Percentiles rank a stretch among this genome's conserved stretches.
phyloP scores from a whole-genome alignment of 1,140 invertebrate genomes.

The Luehdorfia chinensis region DNA sequence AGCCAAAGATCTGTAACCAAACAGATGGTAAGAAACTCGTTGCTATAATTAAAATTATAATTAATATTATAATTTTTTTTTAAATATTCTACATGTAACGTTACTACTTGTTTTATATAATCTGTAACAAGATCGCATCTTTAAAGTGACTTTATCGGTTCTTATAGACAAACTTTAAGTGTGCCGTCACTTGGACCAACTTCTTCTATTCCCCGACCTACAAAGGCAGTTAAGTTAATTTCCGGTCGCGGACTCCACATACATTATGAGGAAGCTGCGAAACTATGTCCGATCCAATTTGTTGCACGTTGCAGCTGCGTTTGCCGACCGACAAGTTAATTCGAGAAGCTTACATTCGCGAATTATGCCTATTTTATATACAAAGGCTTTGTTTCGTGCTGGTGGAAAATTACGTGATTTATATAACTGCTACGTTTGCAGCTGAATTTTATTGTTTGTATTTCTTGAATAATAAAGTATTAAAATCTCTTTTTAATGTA shows the following conservation, averaged over 20 bases:
- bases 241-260: conserved; percentile 7
- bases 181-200: conserved; percentile 7
- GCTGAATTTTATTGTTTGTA: no score
- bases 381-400: no score
- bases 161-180: conserved; percentile 11
- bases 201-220: conserved; percentile 12
- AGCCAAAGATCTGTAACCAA: no score
- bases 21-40: no score
- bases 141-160: conserved; percentile 2
- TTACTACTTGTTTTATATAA: background rate
- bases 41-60: no score
- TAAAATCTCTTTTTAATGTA: no score
- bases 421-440: no score
- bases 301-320: background rate
- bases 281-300: conserved; percentile 12
- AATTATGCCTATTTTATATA: no score
- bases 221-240: conserved; percentile 14
- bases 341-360: background rate
- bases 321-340: background rate
- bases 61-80: no score
- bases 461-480: no score
- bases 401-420: no score
- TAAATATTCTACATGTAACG: no score
- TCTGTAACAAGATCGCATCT: background rate
- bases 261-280: conserved; percentile 10